Percentiles rank a stretch among this genome's conserved stretches.
These are phyloP conservation scores for Thalassoma bifasciatum DNA, from an alignment of 2,113 vertebrate genomes.

Conservation along the genomic window DNA sequence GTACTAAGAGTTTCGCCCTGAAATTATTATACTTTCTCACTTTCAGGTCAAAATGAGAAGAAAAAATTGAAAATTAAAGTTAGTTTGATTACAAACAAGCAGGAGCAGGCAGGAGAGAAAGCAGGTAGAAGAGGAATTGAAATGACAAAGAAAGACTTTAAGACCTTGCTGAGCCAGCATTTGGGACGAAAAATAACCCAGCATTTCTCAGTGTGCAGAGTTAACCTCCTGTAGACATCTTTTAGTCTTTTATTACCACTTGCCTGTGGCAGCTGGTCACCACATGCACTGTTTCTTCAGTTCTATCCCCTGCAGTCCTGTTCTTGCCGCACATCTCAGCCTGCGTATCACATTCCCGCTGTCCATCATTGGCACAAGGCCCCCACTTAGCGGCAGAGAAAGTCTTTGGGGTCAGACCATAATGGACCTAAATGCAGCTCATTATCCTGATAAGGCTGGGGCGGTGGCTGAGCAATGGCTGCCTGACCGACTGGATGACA, in stretches of 20 bases:
- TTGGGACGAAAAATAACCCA: no score
- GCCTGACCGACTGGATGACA: constrained; percentile 78
- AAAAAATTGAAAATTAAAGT: no score
- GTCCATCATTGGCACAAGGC: constrained; percentile 79
- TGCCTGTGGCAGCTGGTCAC: constrained; percentile 14
- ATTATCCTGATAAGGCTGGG: constrained; percentile 81
- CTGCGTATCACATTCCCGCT: constrained; percentile 69
- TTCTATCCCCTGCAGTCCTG: constrained; percentile 27
- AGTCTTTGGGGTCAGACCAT: constrained; percentile 78
- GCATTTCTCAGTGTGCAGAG: background rate
- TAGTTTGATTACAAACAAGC: no score
- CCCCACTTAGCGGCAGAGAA: constrained; percentile 75
- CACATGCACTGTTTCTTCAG: constrained; percentile 22
- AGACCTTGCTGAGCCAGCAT: no score
- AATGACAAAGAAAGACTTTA: no score
- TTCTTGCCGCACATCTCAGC: constrained; percentile 23
- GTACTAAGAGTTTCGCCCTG: no score
- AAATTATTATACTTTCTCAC: no score
- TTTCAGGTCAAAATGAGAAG: no score
- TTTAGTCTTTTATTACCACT: constrained; percentile 4
- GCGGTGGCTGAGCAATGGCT: constrained; percentile 66
- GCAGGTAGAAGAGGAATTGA: no score
- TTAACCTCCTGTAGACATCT: background rate
- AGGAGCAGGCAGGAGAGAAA: no score
- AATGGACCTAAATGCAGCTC: constrained; percentile 80